Percentiles rank a stretch among this genome's conserved stretches.
Evolutionary conservation across 2,113 vertebrate species (phyloP).

Genomic region (Coturnix japonica): DNA sequence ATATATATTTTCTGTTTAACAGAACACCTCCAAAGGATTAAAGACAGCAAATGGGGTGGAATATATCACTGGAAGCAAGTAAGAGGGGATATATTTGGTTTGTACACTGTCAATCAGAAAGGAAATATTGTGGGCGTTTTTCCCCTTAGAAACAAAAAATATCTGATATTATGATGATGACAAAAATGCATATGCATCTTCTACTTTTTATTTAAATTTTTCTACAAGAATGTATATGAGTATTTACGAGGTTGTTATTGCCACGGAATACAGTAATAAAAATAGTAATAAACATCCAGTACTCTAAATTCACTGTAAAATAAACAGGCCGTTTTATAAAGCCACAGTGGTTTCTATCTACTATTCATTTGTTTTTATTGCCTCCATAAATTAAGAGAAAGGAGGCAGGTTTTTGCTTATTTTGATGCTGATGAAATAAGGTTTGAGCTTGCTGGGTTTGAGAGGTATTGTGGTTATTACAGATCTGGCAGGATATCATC

Average conservation of each 20-base stretch:
- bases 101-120: slow-evolving; percentile 1
- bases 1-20: background rate
- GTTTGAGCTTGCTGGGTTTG: background rate
- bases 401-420: background rate
- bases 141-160: background rate
- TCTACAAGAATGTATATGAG: background rate
- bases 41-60: slow-evolving; percentile 80
- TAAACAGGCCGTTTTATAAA: background rate
- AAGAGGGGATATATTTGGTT: slow-evolving; percentile 2
- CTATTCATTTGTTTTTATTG: background rate
- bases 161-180: background rate
- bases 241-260: background rate
- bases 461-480: background rate
- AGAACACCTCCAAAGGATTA: slow-evolving; percentile 85
- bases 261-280: background rate
- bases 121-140: background rate
- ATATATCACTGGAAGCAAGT: slow-evolving; percentile 83
- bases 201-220: background rate
- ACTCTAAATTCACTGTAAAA: background rate
- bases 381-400: background rate
- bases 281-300: background rate
- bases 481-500: background rate
- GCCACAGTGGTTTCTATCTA: background rate
- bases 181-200: background rate
- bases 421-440: background rate